phyloP scores from a whole-genome alignment of 2,113 vertebrate species.

The Hippolais icterina region DNA sequence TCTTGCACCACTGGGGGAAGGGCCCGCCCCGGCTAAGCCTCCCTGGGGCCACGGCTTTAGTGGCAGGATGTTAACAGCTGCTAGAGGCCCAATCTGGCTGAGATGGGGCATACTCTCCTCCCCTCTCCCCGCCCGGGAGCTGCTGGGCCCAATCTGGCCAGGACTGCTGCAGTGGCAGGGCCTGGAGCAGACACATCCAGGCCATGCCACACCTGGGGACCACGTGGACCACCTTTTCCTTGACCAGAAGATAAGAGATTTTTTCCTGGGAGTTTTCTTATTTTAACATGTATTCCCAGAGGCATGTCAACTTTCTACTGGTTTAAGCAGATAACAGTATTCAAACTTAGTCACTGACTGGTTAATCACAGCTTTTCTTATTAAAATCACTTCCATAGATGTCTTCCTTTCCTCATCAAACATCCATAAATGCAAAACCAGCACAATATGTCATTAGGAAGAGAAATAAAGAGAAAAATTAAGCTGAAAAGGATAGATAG shows the following conservation, averaged over 20 bases:
- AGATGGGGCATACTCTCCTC: background rate
- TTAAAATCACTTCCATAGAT: background rate
- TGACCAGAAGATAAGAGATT: background rate
- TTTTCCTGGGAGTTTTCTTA: background rate
- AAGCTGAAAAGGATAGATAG: background rate
- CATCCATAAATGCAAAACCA: background rate
- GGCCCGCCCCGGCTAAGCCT: background rate
- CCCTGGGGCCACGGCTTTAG: background rate
- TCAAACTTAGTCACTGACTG: background rate
- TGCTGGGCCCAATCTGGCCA: background rate
- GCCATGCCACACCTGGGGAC: background rate
- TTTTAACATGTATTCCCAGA: background rate
- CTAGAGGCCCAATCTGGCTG: background rate
- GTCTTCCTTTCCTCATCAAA: background rate
- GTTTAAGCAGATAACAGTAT: background rate
- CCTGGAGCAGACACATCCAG: background rate
- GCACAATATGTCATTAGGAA: background rate
- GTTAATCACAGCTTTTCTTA: background rate
- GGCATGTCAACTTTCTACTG: background rate
- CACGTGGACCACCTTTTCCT: background rate
- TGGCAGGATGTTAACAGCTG: background rate
- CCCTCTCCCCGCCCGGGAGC: background rate
- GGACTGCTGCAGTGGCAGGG: background rate
- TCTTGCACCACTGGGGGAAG: background rate
- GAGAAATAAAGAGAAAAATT: slow-evolving; percentile 32